Evolutionary conservation across 37 sponge, comb jelly and placozoan genomes (phyloP).

Genomic region (Chondrilla cf. caribensis): DNA sequence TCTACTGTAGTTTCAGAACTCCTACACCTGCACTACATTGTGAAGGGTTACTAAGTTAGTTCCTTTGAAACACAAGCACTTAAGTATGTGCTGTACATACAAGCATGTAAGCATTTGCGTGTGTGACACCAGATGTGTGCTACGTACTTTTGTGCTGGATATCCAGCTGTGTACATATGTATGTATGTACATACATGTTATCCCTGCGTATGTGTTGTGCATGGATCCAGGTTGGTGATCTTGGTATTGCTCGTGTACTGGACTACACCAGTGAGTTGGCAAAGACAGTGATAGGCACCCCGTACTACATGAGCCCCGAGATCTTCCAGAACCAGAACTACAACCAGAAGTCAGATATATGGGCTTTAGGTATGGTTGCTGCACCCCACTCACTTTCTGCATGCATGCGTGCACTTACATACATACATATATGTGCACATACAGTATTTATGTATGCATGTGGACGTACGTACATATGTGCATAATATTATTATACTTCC

Average conservation of each 20-base stretch:
- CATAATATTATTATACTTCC: too few species aligned
- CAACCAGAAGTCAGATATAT: slow-evolving; percentile 85
- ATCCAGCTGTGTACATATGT: slow-evolving; percentile 1
- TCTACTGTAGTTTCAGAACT: too few species aligned
- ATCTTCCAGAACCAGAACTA: slow-evolving; percentile 88
- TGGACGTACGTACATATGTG: not conserved
- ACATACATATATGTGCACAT: not conserved
- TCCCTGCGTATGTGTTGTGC: too few species aligned
- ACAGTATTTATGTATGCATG: not conserved
- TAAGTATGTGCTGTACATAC: too few species aligned
- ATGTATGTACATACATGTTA: not conserved
- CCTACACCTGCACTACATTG: too few species aligned
- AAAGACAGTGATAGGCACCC: slow-evolving; percentile 91
- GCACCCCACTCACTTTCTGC: too few species aligned
- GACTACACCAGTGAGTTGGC: slow-evolving; percentile 90
- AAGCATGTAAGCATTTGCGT: too few species aligned
- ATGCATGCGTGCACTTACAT: not conserved
- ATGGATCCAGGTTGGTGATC: slow-evolving; percentile 77
- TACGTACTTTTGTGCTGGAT: not conserved
- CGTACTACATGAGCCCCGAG: slow-evolving; percentile 99
- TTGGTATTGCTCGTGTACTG: slow-evolving; percentile 95
- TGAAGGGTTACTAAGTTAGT: too few species aligned
- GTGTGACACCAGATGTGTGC: too few species aligned
- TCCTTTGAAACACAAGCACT: too few species aligned
- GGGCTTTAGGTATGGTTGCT: slow-evolving; percentile 50